Conservation (phyloP, 1,140 invertebrate genomes). For the Nasonia vitripennis region DNA sequence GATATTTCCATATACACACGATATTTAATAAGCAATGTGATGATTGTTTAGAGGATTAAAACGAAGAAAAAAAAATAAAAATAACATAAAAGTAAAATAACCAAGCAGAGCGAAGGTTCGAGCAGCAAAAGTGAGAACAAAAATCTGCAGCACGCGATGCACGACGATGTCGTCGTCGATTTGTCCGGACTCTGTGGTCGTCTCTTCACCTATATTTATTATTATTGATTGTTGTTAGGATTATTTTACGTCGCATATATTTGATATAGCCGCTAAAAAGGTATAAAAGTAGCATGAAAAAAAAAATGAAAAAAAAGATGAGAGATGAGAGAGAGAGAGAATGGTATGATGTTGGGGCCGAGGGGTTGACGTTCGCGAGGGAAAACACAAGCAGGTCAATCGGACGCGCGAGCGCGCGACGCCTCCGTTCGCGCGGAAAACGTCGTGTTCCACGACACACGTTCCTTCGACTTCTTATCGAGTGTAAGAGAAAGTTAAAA, state of each 20-base stretch:
- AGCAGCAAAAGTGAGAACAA: not conserved
- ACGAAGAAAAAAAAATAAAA: too few species aligned
- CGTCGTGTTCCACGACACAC: not conserved
- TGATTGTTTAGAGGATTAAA: conserved; percentile 29
- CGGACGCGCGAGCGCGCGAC: not conserved
- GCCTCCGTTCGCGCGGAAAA: conserved; percentile 7
- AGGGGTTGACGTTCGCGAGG: not conserved
- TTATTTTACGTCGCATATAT: conserved; percentile 51
- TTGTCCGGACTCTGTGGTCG: conserved; percentile 47
- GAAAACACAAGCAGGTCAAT: conserved; percentile 18
- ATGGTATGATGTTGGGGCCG: not conserved
- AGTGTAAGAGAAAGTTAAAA: not conserved
- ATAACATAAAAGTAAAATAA: conserved; percentile 6
- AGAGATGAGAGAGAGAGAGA: not conserved
- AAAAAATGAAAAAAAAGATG: conserved; percentile 5
- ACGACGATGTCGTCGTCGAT: conserved; percentile 32
- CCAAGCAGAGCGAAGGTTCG: not conserved
- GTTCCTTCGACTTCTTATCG: not conserved
- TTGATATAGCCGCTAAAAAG: conserved; percentile 47
- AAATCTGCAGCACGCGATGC: not conserved
- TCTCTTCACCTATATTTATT: conserved; percentile 49
- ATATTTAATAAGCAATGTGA: conserved; percentile 16
- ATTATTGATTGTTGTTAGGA: conserved; percentile 49
- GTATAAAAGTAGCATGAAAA: conserved; percentile 41
- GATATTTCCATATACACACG: conserved; percentile 23